Evolutionary conservation across 2,888 invertebrate genomes (phyloP).

Genomic region (Tetropium fuscum): DNA sequence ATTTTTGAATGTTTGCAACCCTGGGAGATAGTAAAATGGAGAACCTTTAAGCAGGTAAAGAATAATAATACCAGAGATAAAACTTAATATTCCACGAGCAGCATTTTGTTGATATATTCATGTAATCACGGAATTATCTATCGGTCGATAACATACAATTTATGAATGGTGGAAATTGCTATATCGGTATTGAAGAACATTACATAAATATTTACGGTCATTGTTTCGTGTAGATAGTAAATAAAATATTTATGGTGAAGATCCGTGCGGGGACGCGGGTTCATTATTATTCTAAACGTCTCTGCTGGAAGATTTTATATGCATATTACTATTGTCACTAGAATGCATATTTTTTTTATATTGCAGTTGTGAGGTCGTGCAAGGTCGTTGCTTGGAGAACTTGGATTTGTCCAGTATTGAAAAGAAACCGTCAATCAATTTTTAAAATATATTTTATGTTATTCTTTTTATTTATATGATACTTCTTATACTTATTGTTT

Average conservation of each 20-base stretch:
- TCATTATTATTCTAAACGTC: slow-evolving; percentile 15
- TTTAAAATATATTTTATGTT: too few species aligned
- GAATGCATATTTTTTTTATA: slow-evolving; percentile 20
- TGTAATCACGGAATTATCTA: too few species aligned
- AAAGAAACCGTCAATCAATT: too few species aligned
- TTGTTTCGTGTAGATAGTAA: slow-evolving; percentile 11
- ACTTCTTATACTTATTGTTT: too few species aligned
- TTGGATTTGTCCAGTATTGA: background rate
- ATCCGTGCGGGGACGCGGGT: background rate
- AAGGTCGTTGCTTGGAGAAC: slow-evolving; percentile 17
- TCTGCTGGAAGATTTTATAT: slow-evolving; percentile 20
- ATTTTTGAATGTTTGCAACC: too few species aligned
- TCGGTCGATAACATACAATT: too few species aligned
- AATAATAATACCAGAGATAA: too few species aligned
- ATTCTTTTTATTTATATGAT: too few species aligned
- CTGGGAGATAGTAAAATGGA: too few species aligned
- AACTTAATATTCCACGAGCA: too few species aligned
- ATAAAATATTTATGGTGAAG: slow-evolving; percentile 7
- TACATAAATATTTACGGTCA: slow-evolving; percentile 1
- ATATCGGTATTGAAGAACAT: background rate
- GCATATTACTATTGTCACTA: slow-evolving; percentile 23
- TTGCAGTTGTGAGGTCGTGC: slow-evolving; percentile 8
- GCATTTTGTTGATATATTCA: too few species aligned
- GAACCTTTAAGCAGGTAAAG: too few species aligned
- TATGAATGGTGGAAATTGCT: background rate